Base-by-base conservation (phyloP, 1,140 invertebrate species). In the Papilio glaucus region DNA sequence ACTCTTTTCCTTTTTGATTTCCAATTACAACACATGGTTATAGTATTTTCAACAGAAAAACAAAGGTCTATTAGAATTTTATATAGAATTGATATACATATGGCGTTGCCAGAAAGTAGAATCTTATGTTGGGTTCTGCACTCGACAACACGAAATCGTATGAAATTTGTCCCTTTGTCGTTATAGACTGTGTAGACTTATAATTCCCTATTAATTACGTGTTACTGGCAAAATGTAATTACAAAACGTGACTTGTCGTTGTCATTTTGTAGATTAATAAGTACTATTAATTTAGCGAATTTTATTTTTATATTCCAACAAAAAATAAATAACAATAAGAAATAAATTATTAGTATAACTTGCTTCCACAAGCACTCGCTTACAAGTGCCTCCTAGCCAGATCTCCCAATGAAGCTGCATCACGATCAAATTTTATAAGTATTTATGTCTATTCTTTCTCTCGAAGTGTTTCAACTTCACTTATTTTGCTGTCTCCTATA, bases 401-500 rank as follows among this genome's bases (percentile, higher is more conserved):
- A 15, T 49, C 15, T 49, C 45, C 15, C 18, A 21, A 49, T 21
- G 10, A 49, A 21, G 18, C 0, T 49, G 9, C 18, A 10, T 18
- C 1, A 49, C 1, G 18, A 21, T 49, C 18, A 8, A 49, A 49
- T 9, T 57, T 57, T 12, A 21, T 9, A 57, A 9, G 15, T 53
- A 53, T 24, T 21, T 8, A 1, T 41, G 29, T 39, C 33, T 38
- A 21, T 38, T 69, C 67, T 9, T 69, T 69, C n/a, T 24, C n/a
- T 15, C 9, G 24, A 37, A 69, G 42, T 18, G n/a, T 45, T 53
- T 69, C 67, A 45, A 24, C 18, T 69, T 69, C 67, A 69, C 45
- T 69, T 12, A 69, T 13, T 69, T 49, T 69, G n/a, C 45, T 18
- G 45, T 53, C 67, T 53, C 37, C 67, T 53, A 53, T 26, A 49